Conservation (phyloP, 64 coral and sea anemone genomes). For the Platygyra sinensis region DNA sequence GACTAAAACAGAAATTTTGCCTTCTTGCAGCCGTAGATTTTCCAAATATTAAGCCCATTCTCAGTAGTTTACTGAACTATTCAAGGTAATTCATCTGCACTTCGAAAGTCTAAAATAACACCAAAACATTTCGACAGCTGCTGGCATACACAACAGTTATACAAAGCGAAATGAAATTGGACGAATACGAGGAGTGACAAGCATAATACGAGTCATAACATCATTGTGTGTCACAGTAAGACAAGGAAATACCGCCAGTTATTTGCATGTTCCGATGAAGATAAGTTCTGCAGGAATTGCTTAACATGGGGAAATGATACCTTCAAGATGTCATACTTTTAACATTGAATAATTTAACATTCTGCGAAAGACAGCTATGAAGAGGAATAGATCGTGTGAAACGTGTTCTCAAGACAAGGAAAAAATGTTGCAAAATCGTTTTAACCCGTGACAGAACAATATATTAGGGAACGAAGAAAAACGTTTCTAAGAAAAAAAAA, state of each 20-base stretch:
- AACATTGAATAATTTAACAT: conserved; percentile 1
- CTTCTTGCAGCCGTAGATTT: background rate
- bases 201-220: conserved; percentile 21
- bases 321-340: background rate
- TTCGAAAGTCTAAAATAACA: background rate
- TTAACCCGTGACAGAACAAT: background rate
- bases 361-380: background rate
- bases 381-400: background rate
- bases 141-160: too few species aligned
- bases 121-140: conserved; percentile 38
- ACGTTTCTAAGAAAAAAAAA: background rate
- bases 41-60: background rate
- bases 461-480: too few species aligned
- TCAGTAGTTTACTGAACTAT: background rate
- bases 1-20: too few species aligned
- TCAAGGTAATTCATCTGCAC: background rate
- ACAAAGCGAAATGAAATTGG: background rate
- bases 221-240: conserved; percentile 13
- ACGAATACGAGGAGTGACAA: conserved; percentile 8
- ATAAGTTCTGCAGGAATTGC: background rate
- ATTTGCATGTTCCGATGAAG: conserved; percentile 20
- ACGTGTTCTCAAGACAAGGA: background rate
- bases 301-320: background rate
- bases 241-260: background rate
- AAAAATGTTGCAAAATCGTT: background rate